phyloP scores from a whole-genome alignment of 2,797 vertebrate species.

The Adelosebastes latens region DNA sequence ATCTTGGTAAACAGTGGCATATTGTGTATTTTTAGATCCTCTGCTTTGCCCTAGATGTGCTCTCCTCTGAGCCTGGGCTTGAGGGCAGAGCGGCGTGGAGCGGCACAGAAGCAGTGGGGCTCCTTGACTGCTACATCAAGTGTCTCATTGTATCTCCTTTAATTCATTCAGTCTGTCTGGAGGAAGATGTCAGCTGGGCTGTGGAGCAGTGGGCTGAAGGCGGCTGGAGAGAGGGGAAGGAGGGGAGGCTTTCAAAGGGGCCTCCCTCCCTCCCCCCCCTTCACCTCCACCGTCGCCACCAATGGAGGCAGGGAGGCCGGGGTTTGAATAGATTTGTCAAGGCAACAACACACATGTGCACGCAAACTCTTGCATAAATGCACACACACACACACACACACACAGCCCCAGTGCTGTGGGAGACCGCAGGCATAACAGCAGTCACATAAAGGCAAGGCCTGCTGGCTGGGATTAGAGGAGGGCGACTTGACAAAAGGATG shows the following conservation, averaged over 20 bases:
- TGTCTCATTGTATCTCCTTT: constrained; percentile 97
- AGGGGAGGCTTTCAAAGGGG: constrained; percentile 91
- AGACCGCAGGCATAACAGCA: constrained; percentile 86
- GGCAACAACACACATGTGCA: constrained; percentile 86
- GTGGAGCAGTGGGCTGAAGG: constrained; percentile 81
- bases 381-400: constrained; percentile 35
- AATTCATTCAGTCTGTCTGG: constrained; percentile 97
- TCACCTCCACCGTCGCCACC: constrained; percentile 82
- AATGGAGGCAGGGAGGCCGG: constrained; percentile 90
- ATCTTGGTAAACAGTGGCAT: constrained; percentile 88
- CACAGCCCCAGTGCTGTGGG: constrained; percentile 66
- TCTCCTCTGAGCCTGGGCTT: constrained; percentile 87
- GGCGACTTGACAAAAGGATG: constrained; percentile 88
- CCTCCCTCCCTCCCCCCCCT: constrained; percentile 72
- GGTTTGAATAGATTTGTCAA: constrained; percentile 99
- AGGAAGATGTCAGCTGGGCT: constrained; percentile 99
- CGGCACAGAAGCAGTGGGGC: constrained; percentile 86
- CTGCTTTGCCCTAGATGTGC: constrained; percentile 87
- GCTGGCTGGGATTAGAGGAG: constrained; percentile 92
- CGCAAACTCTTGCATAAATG: constrained; percentile 64
- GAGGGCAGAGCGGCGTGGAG: constrained; percentile 62
- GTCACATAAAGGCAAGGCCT: constrained; percentile 91
- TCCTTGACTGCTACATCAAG: constrained; percentile 98
- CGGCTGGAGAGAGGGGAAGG: constrained; percentile 78
- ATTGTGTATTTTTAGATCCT: constrained; percentile 91